Base-by-base conservation (phyloP, 1,140 invertebrate species). In the Aphis craccivora region DNA sequence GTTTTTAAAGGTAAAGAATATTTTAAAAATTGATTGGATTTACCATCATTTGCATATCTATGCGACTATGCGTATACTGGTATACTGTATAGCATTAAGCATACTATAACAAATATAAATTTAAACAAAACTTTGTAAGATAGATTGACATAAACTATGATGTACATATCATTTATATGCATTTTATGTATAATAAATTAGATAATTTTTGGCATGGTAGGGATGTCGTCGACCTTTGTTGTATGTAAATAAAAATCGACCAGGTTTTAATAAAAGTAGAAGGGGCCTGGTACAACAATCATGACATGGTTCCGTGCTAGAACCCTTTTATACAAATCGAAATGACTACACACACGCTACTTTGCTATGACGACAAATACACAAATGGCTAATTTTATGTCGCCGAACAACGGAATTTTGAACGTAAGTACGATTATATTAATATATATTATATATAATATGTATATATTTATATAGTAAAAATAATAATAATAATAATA, bases 271-370 rank as follows among this genome's bases (percentile, higher is more conserved):
- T 37, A 40, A 20, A 43, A 60, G 40, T 67, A 43, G 53, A 90
- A 67, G 53, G 53, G 88, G 53, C 11, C 51, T 60, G 88, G 89
- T 40, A 43, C 11, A 40, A 60, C 88, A 67, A 30, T 67, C 89
- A 67, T 1, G 94, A 96, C 2, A 87, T 87, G 18, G 90, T 91
- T 8, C 88, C 90, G 45, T 91, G 60, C 60, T 37, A 35, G 67
- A 91, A 91, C 90, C 60, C 60, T 83, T 67, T 91, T 91, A 25
- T 51, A 83, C 35, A 83, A 83, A 91, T 91, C 60, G 60, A 91
- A 91, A 91, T 81, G 60, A 91, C 45, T 81, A 51, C 90, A 48
- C 60, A 48, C 60, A 91, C 90, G 90, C 81, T 83, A 86, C n/a
- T 93, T 93, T 53, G 67, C 91, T 86, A 86, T 93, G 91, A 20